Conservation (phyloP, 2,113 vertebrate genomes). For the Chitala chitala region DNA sequence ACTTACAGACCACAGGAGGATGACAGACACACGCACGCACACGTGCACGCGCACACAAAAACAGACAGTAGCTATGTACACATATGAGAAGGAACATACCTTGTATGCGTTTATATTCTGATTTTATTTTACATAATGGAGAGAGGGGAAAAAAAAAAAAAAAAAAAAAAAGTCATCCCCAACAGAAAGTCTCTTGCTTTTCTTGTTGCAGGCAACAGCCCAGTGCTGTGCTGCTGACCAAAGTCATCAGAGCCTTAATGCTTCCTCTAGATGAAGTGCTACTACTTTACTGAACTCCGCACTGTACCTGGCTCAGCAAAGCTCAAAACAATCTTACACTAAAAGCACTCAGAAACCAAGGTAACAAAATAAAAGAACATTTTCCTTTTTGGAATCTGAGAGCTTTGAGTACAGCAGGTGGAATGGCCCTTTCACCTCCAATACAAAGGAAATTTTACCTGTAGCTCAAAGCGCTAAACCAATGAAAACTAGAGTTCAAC, state of each 20-base stretch:
- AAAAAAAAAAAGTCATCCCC: constrained; percentile 25
- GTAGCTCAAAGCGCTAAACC: neutral
- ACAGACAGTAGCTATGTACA: neutral
- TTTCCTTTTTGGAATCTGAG: neutral
- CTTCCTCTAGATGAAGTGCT: too few relatives aligned
- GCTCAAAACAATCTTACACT: neutral
- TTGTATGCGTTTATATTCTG: neutral
- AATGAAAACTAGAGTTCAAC: constrained; percentile 23
- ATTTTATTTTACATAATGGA: constrained; percentile 9
- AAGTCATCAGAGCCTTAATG: too few relatives aligned
- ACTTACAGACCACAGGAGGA: constrained; percentile 5
- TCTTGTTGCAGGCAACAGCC: neutral
- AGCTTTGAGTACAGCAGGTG: too few relatives aligned
- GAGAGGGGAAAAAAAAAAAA: constrained; percentile 28
- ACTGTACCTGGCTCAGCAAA: constrained; percentile 19
- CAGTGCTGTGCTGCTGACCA: neutral
- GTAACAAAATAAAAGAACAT: neutral
- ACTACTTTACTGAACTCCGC: neutral
- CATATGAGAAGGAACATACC: neutral
- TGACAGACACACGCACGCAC: neutral
- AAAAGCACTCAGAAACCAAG: neutral
- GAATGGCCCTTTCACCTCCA: too few relatives aligned
- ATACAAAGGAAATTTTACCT: too few relatives aligned
- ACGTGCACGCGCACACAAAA: too few relatives aligned
- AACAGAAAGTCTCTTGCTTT: too few relatives aligned